Percentiles rank a stretch among this genome's conserved stretches.
Conservation (phyloP, 2,888 invertebrate species). For the Oscheius sp. region DNA sequence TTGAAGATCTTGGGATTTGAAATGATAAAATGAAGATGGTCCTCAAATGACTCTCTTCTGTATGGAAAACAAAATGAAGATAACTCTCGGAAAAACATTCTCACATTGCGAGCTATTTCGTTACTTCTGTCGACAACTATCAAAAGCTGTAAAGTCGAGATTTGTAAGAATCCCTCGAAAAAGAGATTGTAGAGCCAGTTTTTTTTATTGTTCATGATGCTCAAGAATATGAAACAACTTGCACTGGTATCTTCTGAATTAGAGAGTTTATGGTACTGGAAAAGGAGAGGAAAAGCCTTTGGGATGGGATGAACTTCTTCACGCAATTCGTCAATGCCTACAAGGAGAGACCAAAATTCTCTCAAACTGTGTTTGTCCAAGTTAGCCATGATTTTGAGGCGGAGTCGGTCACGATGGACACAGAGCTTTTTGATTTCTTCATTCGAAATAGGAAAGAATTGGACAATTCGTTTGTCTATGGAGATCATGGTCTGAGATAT, state of each 20-base stretch:
- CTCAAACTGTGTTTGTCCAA: no score
- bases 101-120: no score
- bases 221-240: no score
- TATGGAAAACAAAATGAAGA: conserved; percentile 85
- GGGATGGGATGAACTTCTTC: background rate
- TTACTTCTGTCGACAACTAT: no score
- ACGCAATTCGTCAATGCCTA: background rate
- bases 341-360: background rate
- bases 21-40: conserved; percentile 53
- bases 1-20: no score
- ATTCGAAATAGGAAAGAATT: background rate
- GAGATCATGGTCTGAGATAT: conserved; percentile 5
- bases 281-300: background rate
- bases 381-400: background rate
- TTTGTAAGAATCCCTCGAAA: no score
- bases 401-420: background rate
- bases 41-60: conserved; percentile 81
- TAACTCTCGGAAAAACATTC: conserved; percentile 91
- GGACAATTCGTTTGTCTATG: background rate
- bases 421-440: background rate
- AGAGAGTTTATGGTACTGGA: no score
- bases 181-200: no score
- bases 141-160: no score
- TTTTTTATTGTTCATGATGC: no score
- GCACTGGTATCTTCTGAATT: no score